Percentiles rank a stretch among this genome's conserved stretches.
phyloP scores from a whole-genome alignment of 2,888 invertebrate species.

The Apamea monoglypha region DNA sequence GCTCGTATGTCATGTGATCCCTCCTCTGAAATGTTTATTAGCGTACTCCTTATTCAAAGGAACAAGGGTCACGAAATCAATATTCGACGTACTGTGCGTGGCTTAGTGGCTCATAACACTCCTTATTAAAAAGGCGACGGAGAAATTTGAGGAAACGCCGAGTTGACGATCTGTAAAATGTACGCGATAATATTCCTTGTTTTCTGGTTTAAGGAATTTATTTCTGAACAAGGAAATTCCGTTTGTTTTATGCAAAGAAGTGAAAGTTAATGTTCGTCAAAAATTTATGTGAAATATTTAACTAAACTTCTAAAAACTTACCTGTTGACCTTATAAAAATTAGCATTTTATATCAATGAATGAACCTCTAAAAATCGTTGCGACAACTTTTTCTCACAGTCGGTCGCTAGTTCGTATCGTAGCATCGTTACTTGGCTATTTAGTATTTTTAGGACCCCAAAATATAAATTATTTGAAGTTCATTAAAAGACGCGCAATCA shows the following conservation, averaged over 20 bases:
- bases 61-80: constrained; percentile 49
- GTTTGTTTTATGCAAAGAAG: background rate
- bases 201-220: background rate
- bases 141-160: constrained; percentile 5
- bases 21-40: constrained; percentile 19
- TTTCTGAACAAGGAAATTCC: background rate
- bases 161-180: constrained; percentile 7
- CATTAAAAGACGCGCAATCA: too few relatives aligned
- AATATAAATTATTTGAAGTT: background rate
- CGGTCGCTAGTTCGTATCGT: too few relatives aligned
- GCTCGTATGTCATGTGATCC: constrained; percentile 6
- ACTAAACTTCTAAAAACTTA: background rate
- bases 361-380: background rate
- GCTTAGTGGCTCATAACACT: constrained; percentile 5
- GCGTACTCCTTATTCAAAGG: constrained; percentile 33
- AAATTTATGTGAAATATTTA: background rate
- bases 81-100: constrained; percentile 36
- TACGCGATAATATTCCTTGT: constrained; percentile 6
- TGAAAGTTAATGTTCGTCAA: background rate
- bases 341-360: background rate
- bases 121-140: constrained; percentile 26
- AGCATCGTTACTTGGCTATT: background rate
- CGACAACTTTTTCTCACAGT: background rate
- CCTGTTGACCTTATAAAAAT: background rate
- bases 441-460: background rate